Evolutionary conservation across 2,113 vertebrate genomes (phyloP).

Genomic region (Mobula birostris): DNA sequence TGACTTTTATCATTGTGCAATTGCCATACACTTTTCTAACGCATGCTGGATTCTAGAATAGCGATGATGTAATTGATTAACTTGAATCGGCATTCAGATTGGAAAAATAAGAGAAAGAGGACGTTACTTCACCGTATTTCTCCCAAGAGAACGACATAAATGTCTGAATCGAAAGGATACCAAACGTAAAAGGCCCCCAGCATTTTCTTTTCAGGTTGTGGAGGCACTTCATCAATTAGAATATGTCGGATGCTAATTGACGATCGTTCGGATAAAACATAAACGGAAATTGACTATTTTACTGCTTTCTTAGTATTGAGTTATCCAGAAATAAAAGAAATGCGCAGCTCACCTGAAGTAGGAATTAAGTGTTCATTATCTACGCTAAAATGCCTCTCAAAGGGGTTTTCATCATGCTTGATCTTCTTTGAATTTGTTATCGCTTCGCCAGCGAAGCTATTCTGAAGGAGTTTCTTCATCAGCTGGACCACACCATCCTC

Average conservation of each 20-base stretch:
- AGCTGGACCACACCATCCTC: constrained; percentile 47
- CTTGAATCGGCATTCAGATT: constrained; percentile 13
- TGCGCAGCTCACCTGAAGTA: neutral
- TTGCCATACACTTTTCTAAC: neutral
- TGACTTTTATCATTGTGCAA: constrained; percentile 22
- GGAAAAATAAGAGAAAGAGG: neutral
- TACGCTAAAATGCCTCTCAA: neutral
- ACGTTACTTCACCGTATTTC: constrained; percentile 11
- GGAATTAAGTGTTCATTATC: constrained; percentile 50
- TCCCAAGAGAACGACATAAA: neutral
- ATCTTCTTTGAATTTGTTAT: constrained; percentile 9
- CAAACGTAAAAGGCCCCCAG: neutral
- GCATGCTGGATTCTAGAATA: constrained; percentile 18
- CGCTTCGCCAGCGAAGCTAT: constrained; percentile 39
- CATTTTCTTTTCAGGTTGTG: neutral
- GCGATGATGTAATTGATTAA: constrained; percentile 15
- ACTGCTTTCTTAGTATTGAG: neutral
- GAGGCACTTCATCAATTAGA: neutral
- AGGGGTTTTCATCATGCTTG: neutral
- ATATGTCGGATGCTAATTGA: neutral
- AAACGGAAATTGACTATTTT: neutral
- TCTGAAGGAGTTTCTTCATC: constrained; percentile 48
- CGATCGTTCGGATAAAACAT: neutral
- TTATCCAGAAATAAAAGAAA: neutral
- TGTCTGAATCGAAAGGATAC: neutral